Conservation (phyloP, 2,888 invertebrate species). For the Erebia ligea region DNA sequence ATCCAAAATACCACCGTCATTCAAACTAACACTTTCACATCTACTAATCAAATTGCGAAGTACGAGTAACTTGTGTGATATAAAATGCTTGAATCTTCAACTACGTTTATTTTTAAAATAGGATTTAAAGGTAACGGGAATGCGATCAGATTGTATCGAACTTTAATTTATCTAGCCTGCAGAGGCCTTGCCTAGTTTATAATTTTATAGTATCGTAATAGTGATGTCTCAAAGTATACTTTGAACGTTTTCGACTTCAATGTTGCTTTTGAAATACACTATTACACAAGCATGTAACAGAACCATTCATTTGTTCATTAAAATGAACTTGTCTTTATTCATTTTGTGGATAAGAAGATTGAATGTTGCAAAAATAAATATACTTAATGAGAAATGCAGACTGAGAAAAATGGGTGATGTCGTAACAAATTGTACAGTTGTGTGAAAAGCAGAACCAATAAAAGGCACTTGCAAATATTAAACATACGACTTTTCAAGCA, state of each 20-base stretch:
- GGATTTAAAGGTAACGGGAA: too few species aligned
- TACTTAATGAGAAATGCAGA: not conserved
- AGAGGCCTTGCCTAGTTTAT: not conserved
- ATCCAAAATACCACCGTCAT: slow-evolving; percentile 8
- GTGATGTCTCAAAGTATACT: not conserved
- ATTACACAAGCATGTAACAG: not conserved
- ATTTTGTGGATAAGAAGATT: not conserved
- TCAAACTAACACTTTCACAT: slow-evolving; percentile 31
- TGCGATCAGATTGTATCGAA: not conserved
- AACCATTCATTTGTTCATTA: not conserved
- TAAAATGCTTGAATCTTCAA: not conserved
- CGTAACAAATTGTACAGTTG: not conserved
- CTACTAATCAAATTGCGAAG: slow-evolving; percentile 17
- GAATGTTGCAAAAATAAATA: not conserved
- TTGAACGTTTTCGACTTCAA: not conserved
- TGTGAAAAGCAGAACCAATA: slow-evolving; percentile 42
- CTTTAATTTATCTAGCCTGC: not conserved
- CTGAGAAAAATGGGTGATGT: not conserved
- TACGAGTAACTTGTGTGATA: not conserved
- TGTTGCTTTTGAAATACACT: not conserved
- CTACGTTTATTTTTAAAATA: not conserved
- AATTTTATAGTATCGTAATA: not conserved
- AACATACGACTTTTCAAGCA: slow-evolving; percentile 45
- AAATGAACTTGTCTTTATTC: not conserved
- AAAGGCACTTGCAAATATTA: slow-evolving; percentile 48